These are phyloP conservation scores for Bombus balteatus DNA, from an alignment of 1,140 invertebrate genomes.

Conservation along the genomic window DNA sequence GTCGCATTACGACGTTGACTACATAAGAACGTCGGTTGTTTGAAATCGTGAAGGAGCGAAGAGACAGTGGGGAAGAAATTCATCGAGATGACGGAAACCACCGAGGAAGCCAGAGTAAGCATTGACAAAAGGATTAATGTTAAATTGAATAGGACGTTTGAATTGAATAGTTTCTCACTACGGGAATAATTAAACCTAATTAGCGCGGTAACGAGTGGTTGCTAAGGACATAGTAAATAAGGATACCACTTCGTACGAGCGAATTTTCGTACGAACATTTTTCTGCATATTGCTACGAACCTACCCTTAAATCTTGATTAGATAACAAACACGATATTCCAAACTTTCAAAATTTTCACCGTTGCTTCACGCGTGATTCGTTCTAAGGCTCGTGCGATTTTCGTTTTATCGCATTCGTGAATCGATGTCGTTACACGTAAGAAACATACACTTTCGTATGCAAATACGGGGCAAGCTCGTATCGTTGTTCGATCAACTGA, in stretches of 20 bases:
- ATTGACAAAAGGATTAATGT: neutral
- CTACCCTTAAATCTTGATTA: neutral
- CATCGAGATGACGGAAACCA: conserved; percentile 71
- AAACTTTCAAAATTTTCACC: conserved; percentile 5
- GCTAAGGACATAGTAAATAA: conserved; percentile 23
- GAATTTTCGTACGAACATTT: neutral
- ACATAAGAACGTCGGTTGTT: conserved; percentile 54
- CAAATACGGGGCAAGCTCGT: neutral
- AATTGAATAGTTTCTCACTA: neutral
- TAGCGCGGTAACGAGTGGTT: conserved; percentile 13
- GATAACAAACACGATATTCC: neutral
- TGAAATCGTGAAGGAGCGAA: neutral
- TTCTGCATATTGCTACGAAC: too few relatives aligned
- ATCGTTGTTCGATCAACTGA: neutral
- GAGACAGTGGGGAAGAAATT: conserved; percentile 27
- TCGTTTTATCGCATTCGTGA: neutral
- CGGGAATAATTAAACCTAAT: neutral
- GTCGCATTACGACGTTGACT: conserved; percentile 75
- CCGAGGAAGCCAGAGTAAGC: conserved; percentile 78
- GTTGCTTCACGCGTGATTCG: neutral
- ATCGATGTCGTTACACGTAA: neutral
- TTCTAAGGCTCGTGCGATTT: neutral
- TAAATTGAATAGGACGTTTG: neutral
- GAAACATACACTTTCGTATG: neutral
- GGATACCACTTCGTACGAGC: neutral